Evolutionary conservation across 1,140 invertebrate species (phyloP).

Genomic region (Steinernema feltiae): DNA sequence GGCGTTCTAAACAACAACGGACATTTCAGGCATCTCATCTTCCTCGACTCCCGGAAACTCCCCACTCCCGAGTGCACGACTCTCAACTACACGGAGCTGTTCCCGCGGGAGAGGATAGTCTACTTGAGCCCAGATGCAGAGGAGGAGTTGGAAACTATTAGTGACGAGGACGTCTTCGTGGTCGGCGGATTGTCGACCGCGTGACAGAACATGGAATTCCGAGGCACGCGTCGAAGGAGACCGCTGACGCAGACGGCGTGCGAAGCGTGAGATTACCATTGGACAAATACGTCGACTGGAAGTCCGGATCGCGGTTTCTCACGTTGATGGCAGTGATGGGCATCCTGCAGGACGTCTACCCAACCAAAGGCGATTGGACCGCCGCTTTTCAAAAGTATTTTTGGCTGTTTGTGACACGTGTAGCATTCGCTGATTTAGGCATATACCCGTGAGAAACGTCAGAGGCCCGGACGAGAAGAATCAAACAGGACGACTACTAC

Average conservation of each 20-base stretch:
- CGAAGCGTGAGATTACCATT: slow-evolving; percentile 30
- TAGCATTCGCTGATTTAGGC: too few species aligned
- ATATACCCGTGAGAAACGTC: too few species aligned
- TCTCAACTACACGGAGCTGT: slow-evolving; percentile 11
- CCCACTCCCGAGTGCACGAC: not conserved
- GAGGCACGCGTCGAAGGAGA: slow-evolving; percentile 28
- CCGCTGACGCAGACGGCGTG: slow-evolving; percentile 32
- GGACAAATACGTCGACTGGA: slow-evolving; percentile 37
- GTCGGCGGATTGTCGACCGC: slow-evolving; percentile 46
- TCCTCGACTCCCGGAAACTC: not conserved
- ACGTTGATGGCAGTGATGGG: slow-evolving; percentile 37
- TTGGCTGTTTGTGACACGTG: too few species aligned
- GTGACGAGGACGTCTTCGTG: slow-evolving; percentile 35
- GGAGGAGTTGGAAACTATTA: too few species aligned
- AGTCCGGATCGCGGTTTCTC: slow-evolving; percentile 36
- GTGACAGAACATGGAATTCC: slow-evolving; percentile 40
- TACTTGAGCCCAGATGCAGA: too few species aligned
- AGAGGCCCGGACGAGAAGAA: too few species aligned
- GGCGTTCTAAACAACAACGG: not conserved
- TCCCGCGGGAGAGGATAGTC: slow-evolving; percentile 17
- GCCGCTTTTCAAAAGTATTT: slow-evolving; percentile 25
- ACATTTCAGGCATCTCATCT: slow-evolving; percentile 16
- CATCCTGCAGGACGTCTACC: slow-evolving; percentile 36
- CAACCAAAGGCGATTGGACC: slow-evolving; percentile 33
- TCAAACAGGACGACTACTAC: too few species aligned